A percentile compares a stretch with the other conserved stretches of the same genome.
phyloP scores from a whole-genome alignment of 2,888 invertebrate species.

The Holacanthella duospinosa region DNA sequence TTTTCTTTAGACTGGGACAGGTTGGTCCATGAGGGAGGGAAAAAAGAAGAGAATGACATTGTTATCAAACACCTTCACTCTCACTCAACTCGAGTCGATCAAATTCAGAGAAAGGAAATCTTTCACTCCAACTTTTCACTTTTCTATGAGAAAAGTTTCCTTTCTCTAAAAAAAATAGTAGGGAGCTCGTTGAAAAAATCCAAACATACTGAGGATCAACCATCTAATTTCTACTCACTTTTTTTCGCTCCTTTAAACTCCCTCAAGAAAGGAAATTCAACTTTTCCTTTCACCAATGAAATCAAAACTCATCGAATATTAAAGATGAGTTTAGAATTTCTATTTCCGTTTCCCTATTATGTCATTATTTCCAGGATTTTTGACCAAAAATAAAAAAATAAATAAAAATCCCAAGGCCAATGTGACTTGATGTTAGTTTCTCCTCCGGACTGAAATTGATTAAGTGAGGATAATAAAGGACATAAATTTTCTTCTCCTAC shows the following conservation, averaged over 20 bases:
- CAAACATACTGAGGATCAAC: not conserved
- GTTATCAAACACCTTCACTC: not conserved
- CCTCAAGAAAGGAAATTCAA: not conserved
- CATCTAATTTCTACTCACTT: not conserved
- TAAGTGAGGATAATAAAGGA: constrained; percentile 3
- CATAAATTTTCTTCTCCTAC: not conserved
- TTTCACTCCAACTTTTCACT: not conserved
- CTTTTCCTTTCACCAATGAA: not conserved
- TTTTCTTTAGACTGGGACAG: not conserved
- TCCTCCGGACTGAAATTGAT: not conserved
- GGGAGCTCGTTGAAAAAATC: not conserved
- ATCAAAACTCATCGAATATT: not conserved
- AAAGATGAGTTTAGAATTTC: not conserved
- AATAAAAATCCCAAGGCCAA: too few relatives aligned
- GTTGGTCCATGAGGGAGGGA: not conserved
- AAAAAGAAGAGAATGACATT: not conserved
- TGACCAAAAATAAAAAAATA: too few relatives aligned
- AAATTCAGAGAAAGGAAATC: not conserved
- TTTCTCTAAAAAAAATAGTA: not conserved
- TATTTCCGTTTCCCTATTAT: not conserved
- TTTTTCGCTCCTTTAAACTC: not conserved
- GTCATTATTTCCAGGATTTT: not conserved
- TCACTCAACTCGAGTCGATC: not conserved
- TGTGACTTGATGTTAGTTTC: too few relatives aligned
- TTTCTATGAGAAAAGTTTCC: not conserved